Evolutionary conservation across 2,797 vertebrate genomes (phyloP), one percentile per base, ranked within the genome.

Genomic region (Malurus leucopterus): DNA sequence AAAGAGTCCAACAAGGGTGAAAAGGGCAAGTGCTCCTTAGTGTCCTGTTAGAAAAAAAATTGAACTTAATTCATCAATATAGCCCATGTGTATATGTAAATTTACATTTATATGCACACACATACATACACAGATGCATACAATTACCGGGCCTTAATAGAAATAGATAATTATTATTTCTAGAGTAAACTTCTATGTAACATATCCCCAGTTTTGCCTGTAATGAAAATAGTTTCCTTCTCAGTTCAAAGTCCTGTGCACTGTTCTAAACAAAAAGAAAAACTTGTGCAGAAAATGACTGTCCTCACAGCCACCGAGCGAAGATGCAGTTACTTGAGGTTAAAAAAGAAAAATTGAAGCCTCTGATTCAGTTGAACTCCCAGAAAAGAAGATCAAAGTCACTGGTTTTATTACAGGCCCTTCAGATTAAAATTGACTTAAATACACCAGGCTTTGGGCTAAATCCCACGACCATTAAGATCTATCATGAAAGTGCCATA

Each of bases 381-480:
- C 57, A 90, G 44, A 65, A 91, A 85, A 79, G 62, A 78, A 84
- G 58, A 93, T 88, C 63, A 70, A 87, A 95, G 73, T 78, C 51
- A 70, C 15, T 81, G 83, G 30, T 58, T 93, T 92, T 84, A 89
- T 92, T 92, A 76, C n/a, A 69, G 69, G 11, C 34, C 49, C 44
- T 93, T 89, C 70, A 84, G 82, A 69, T 85, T 93, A 64, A 87
- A 93, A 83, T 49, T 87, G 76, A 75, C 6, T 93, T 92, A 90
- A 90, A 84, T 86, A 81, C 17, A 83, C 30, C 32, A 73, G 64
- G 58, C 68, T 94, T 92, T 79, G 64, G 63, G 50, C 73, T 93
- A 93, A 93, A 89, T 92, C 76, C 70, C 73, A 73, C 3, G 30
- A 24, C 79, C 73, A 78, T 78, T 87, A 92, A 86, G 64, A 61